A percentile compares a stretch with the other conserved stretches of the same genome.
Conservation (phyloP, 2,797 vertebrate genomes). For the Scleropages formosus region DNA sequence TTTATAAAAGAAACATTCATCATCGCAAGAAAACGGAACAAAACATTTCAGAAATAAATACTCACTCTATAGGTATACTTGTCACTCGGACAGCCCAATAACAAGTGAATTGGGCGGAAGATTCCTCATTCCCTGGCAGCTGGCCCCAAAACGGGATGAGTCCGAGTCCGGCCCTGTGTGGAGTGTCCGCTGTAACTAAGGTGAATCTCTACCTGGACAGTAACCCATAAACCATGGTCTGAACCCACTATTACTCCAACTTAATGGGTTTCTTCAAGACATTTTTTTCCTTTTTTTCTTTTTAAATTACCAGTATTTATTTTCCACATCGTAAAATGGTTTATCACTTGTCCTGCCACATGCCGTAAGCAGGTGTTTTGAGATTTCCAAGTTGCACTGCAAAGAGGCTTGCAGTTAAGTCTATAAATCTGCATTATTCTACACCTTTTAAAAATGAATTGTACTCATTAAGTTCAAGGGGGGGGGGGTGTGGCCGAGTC, state of each 20-base stretch:
- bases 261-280: conserved; percentile 37
- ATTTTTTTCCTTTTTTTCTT: conserved; percentile 16
- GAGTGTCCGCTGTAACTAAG: conserved; percentile 46
- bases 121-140: conserved; percentile 84
- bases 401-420: too few relatives aligned
- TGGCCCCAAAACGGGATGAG: conserved; percentile 69
- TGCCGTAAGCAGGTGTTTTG: too few relatives aligned
- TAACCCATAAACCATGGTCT: conserved; percentile 45
- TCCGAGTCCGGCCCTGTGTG: conserved; percentile 63
- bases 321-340: conserved; percentile 4
- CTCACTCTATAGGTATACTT: conserved; percentile 84
- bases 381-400: too few relatives aligned
- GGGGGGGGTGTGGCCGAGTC: too few relatives aligned
- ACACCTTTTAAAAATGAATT: too few relatives aligned
- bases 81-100: conserved; percentile 82
- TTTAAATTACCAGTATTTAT: conserved; percentile 31
- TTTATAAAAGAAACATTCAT: conserved; percentile 88
- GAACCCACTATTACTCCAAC: conserved; percentile 40
- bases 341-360: not conserved
- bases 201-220: conserved; percentile 23
- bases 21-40: conserved; percentile 97
- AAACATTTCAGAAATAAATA: conserved; percentile 93
- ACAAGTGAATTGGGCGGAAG: conserved; percentile 95
- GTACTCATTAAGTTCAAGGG: too few relatives aligned
- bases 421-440: too few relatives aligned